These are phyloP conservation scores for Takifugu ocellatus DNA, from an alignment of 2,797 vertebrate genomes.

Conservation along the genomic window DNA sequence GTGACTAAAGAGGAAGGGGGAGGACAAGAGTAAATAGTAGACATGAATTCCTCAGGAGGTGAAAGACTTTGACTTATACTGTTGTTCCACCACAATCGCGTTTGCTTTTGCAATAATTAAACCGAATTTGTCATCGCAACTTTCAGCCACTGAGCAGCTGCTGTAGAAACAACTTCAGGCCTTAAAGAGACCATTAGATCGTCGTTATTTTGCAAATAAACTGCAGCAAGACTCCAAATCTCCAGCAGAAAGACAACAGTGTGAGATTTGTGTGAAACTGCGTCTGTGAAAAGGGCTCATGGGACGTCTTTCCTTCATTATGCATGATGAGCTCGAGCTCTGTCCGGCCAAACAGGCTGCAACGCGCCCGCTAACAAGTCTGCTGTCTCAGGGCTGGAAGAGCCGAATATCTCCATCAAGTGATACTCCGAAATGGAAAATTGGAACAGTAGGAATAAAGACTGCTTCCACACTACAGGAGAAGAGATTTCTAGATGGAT, in stretches of 20 bases:
- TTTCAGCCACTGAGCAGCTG: slow-evolving; percentile 6
- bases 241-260: neutral
- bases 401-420: slow-evolving; percentile 13
- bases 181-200: slow-evolving; percentile 9
- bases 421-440: no score
- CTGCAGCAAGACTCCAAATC: neutral
- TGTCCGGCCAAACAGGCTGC: slow-evolving; percentile 23
- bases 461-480: slow-evolving; percentile 6
- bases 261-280: slow-evolving; percentile 20
- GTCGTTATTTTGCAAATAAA: slow-evolving; percentile 12
- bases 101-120: neutral
- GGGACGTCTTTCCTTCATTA: slow-evolving; percentile 27
- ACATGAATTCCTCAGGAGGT: neutral
- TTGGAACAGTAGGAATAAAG: slow-evolving; percentile 14
- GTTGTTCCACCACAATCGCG: neutral
- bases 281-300: slow-evolving; percentile 4
- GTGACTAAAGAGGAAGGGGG: neutral
- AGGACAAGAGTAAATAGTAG: neutral
- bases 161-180: slow-evolving; percentile 7
- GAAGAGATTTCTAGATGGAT: slow-evolving; percentile 20
- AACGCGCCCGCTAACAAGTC: slow-evolving; percentile 31
- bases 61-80: neutral
- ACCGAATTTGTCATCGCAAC: neutral
- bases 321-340: slow-evolving; percentile 30
- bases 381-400: slow-evolving; percentile 25